These are phyloP conservation scores for Nyleta sp. DNA, from an alignment of 2,888 invertebrate species.

Conservation along the genomic window DNA sequence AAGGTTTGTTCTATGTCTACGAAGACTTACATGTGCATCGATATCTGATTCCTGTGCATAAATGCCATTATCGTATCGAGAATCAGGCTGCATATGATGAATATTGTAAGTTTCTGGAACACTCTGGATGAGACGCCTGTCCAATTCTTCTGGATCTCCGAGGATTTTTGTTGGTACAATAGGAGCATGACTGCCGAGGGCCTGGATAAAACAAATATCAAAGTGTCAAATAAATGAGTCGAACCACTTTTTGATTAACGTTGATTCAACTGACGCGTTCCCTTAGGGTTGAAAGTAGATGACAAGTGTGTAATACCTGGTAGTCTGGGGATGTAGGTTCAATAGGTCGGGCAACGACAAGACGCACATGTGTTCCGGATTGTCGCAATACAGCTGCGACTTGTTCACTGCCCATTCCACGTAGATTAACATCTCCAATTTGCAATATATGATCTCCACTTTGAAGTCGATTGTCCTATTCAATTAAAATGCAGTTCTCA, in stretches of 20 bases:
- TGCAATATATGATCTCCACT: constrained; percentile 99
- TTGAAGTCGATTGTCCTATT: constrained; percentile 95
- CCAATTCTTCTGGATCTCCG: constrained; percentile 93
- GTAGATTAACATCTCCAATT: constrained; percentile 96
- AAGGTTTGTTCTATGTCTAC: no score
- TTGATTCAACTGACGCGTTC: no score
- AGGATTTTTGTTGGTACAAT: constrained; percentile 96
- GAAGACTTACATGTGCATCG: constrained; percentile 84
- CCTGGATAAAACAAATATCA: constrained; percentile 78
- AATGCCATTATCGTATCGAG: constrained; percentile 82
- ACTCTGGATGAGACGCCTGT: constrained; percentile 92
- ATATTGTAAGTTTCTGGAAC: constrained; percentile 86
- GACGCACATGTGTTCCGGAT: constrained; percentile 96
- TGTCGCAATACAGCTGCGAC: constrained; percentile 97
- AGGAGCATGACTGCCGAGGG: constrained; percentile 90
- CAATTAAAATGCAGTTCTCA: no score
- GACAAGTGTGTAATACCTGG: constrained; percentile 81
- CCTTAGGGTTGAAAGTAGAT: neutral
- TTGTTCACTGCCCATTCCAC: constrained; percentile 98
- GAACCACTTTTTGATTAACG: no score
- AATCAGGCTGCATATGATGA: constrained; percentile 73
- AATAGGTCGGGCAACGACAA: constrained; percentile 96
- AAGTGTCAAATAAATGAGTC: no score
- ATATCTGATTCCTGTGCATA: constrained; percentile 83
- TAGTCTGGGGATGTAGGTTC: constrained; percentile 92